phyloP scores from a whole-genome alignment of 2,888 invertebrate genomes.

The Biston betularia region DNA sequence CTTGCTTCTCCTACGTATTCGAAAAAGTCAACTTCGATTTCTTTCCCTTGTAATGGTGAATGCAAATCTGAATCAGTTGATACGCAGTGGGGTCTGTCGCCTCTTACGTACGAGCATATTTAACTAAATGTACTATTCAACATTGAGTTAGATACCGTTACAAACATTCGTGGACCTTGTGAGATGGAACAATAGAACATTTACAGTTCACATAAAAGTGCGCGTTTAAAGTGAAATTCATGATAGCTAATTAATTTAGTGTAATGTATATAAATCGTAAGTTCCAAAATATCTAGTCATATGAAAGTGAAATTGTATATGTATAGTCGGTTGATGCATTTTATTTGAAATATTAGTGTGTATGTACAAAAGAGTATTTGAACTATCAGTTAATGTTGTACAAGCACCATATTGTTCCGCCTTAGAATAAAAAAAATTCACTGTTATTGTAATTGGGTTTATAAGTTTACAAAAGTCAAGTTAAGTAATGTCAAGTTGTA shows the following conservation, averaged over 20 bases:
- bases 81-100: not conserved
- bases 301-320: slow-evolving; percentile 2
- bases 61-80: not conserved
- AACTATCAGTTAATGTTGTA: slow-evolving; percentile 2
- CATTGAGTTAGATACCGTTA: too few relatives aligned
- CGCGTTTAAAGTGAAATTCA: not conserved
- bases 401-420: slow-evolving; percentile 14
- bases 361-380: not conserved
- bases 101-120: too few relatives aligned
- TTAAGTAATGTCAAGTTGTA: not conserved
- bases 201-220: slow-evolving; percentile 4
- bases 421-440: slow-evolving; percentile 1
- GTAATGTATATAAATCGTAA: slow-evolving; percentile 3
- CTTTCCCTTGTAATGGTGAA: slow-evolving; percentile 4
- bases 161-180: slow-evolving; percentile 9
- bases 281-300: slow-evolving; percentile 22
- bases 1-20: not conserved
- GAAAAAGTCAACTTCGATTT: not conserved
- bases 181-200: slow-evolving; percentile 4
- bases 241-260: not conserved
- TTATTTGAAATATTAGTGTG: not conserved
- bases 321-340: slow-evolving; percentile 2
- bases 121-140: too few relatives aligned
- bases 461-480: not conserved
- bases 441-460: not conserved